Conservation (phyloP, 1,140 invertebrate genomes). For the Lamellibrachia luymesi region DNA sequence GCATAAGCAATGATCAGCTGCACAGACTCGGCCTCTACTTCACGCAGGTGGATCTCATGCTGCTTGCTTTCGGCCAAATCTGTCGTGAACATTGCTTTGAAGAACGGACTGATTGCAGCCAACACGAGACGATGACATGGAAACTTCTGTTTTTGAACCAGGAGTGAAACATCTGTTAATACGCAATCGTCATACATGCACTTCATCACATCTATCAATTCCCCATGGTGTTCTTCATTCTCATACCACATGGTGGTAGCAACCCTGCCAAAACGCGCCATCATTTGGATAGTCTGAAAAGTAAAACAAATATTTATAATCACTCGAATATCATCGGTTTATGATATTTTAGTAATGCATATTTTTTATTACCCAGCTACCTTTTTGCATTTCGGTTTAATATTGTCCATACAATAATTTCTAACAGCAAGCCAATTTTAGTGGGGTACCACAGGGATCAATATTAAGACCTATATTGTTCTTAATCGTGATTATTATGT, state of each 20-base stretch:
- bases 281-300: background rate
- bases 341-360: too few species aligned
- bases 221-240: conserved; percentile 41
- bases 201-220: conserved; percentile 46
- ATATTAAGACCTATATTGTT: too few species aligned
- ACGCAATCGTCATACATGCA: conserved; percentile 45
- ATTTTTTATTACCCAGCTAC: too few species aligned
- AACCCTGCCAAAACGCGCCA: background rate
- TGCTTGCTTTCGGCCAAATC: conserved; percentile 48
- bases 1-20: conserved; percentile 48
- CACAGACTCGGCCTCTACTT: conserved; percentile 48
- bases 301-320: background rate
- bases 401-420: too few species aligned
- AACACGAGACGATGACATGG: conserved; percentile 67
- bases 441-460: too few species aligned
- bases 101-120: conserved; percentile 55
- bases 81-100: conserved; percentile 57
- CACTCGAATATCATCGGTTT: too few species aligned
- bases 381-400: too few species aligned
- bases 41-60: conserved; percentile 43
- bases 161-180: conserved; percentile 71
- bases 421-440: too few species aligned
- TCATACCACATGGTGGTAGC: conserved; percentile 26
- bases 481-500: too few species aligned
- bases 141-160: conserved; percentile 60